Conservation (phyloP, 2,888 invertebrate species). For the Protodeltote pygarga region DNA sequence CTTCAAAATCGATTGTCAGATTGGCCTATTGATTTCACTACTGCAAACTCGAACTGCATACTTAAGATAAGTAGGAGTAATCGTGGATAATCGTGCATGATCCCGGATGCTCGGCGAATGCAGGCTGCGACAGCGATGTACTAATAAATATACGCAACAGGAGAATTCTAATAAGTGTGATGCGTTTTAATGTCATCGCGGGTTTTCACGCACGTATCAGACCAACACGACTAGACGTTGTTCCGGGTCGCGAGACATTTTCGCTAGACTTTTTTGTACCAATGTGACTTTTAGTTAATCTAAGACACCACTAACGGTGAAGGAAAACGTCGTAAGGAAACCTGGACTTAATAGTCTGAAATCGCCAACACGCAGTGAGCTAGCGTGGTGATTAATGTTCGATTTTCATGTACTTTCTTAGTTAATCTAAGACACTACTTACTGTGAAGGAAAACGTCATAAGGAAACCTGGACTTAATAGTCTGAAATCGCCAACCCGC, state of each 20-base stretch:
- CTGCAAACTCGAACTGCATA: conserved; percentile 30
- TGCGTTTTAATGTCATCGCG: conserved; percentile 40
- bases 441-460: not conserved
- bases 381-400: no score
- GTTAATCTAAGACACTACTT: no score
- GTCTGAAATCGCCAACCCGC: no score
- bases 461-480: no score
- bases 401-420: no score
- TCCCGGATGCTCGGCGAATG: conserved; percentile 51
- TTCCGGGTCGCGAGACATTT: no score
- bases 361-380: no score
- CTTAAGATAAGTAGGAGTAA: conserved; percentile 30
- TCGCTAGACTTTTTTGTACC: no score
- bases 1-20: conserved; percentile 41
- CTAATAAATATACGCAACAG: conserved; percentile 43
- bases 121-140: conserved; percentile 35
- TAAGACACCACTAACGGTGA: no score
- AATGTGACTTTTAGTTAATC: no score
- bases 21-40: conserved; percentile 44
- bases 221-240: not conserved
- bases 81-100: conserved; percentile 47
- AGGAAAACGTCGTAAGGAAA: no score
- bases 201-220: conserved; percentile 38
- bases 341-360: no score
- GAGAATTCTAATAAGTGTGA: conserved; percentile 46